Evolutionary conservation across 2,888 invertebrate species (phyloP).

Genomic region (Apamea epomidion): DNA sequence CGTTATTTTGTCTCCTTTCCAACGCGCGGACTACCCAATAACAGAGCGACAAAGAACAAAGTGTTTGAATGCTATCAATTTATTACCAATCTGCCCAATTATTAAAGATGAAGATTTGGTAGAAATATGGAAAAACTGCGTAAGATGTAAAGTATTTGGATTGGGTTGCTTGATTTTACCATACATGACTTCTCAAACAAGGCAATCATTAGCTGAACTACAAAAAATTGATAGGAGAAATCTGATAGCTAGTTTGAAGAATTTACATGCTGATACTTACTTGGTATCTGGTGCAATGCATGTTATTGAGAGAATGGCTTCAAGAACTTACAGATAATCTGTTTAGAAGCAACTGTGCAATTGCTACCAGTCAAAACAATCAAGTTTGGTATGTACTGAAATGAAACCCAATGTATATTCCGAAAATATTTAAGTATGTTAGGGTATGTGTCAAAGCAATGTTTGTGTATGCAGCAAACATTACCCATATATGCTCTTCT

Average conservation of each 20-base stretch:
- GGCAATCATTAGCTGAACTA: slow-evolving; percentile 81
- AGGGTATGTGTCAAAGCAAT: neutral
- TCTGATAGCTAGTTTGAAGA: slow-evolving; percentile 85
- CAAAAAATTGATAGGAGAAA: slow-evolving; percentile 86
- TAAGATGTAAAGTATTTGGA: slow-evolving; percentile 85
- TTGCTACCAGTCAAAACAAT: neutral
- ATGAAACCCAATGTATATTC: neutral
- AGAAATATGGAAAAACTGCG: slow-evolving; percentile 87
- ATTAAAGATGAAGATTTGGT: slow-evolving; percentile 86
- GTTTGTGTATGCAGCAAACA: neutral
- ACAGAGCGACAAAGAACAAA: slow-evolving; percentile 85
- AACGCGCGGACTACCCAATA: slow-evolving; percentile 87
- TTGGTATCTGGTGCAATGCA: slow-evolving; percentile 87
- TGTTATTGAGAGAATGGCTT: slow-evolving; percentile 83
- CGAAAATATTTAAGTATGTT: neutral
- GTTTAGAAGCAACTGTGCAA: neutral
- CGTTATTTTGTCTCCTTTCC: slow-evolving; percentile 85
- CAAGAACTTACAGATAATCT: slow-evolving; percentile 75
- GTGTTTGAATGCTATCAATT: slow-evolving; percentile 85
- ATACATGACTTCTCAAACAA: slow-evolving; percentile 82
- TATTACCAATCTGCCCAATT: slow-evolving; percentile 85
- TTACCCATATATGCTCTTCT: neutral
- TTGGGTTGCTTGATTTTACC: slow-evolving; percentile 87
- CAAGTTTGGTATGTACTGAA: slow-evolving; percentile 8
- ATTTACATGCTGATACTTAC: slow-evolving; percentile 85